Base-by-base conservation (phyloP, 2,797 vertebrate genomes). In the Mormyrus hasselquistii region DNA sequence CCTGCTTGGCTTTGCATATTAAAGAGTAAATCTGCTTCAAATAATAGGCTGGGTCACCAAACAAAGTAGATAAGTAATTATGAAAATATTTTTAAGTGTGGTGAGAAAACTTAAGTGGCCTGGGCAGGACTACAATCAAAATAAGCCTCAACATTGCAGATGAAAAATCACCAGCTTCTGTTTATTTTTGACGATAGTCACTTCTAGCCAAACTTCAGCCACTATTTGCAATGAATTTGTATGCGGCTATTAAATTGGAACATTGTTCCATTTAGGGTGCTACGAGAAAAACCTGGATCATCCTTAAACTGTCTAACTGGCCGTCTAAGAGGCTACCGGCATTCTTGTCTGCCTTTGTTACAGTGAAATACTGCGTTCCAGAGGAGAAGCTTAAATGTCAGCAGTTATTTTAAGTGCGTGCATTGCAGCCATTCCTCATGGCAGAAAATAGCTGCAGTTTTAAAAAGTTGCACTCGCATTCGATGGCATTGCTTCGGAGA, bases 351-450 rank as follows among this genome's bases (percentile, higher is more conserved):
- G 53, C 29, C 84, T 73, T 22, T 55, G 84, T 89, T 89, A 86
- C 52, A 86, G 34, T 89, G 90, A 91, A 92, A 92, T 83, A 79
- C 57, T 73, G 89, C 57, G 62, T 90, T 90, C 87, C 69, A 76
- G 79, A 87, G 50, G 52, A 89, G 44, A 87, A 57, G 25, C 34
- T n/a, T 55, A 91, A 93, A 92, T 92, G 91, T 92, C 91, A 92
- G 89, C 38, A 87, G 90, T 91, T 92, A 92, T 93, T 93, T 92
- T 91, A 90, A 88, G 85, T 84, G 49, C 49, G 22, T n/a, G 25
- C 65, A 59, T 49, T 65, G 65, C 65, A 55, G 86, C 84, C 89
- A 86, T 69, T 47, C 69, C 49, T 76, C 88, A 89, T 38, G 10
- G 57, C 83, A 73, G 76, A 73, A 76, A 85, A 87, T 73, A 88